Conservation (phyloP, 1,140 invertebrate genomes). For the Lasioglossum baleicum region DNA sequence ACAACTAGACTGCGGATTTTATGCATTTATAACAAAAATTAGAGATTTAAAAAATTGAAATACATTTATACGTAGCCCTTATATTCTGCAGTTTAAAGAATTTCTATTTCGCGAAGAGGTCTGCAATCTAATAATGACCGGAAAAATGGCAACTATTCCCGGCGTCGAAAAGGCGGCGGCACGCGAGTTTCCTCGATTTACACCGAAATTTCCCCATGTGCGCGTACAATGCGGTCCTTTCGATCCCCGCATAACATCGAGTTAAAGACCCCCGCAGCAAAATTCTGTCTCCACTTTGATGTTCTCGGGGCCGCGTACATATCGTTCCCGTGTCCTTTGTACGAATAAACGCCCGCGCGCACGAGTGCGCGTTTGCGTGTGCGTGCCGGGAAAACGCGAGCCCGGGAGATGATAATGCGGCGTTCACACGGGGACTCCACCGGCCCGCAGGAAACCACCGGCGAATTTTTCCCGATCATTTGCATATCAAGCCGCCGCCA, state of each 20-base stretch:
- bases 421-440: conserved; percentile 30
- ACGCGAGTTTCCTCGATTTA: not conserved
- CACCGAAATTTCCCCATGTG: not conserved
- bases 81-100: too few relatives aligned
- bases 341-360: conserved; percentile 32
- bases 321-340: conserved; percentile 47
- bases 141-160: too few relatives aligned
- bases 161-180: not conserved
- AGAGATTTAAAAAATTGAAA: too few relatives aligned
- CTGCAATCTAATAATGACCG: too few relatives aligned
- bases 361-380: conserved; percentile 26
- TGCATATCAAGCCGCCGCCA: not conserved
- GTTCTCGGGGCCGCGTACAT: conserved; percentile 27
- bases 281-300: conserved; percentile 64
- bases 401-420: conserved; percentile 42
- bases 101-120: too few relatives aligned
- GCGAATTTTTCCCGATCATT: conserved; percentile 11
- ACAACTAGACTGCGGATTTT: too few relatives aligned
- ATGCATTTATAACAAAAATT: too few relatives aligned
- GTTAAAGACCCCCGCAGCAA: conserved; percentile 61
- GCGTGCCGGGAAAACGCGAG: conserved; percentile 12
- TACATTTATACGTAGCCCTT: too few relatives aligned
- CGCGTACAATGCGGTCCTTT: conserved; percentile 22
- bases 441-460: not conserved
- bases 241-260: conserved; percentile 55